Conservation (phyloP, 2,888 invertebrate species). For the Cephus nigrinus region DNA sequence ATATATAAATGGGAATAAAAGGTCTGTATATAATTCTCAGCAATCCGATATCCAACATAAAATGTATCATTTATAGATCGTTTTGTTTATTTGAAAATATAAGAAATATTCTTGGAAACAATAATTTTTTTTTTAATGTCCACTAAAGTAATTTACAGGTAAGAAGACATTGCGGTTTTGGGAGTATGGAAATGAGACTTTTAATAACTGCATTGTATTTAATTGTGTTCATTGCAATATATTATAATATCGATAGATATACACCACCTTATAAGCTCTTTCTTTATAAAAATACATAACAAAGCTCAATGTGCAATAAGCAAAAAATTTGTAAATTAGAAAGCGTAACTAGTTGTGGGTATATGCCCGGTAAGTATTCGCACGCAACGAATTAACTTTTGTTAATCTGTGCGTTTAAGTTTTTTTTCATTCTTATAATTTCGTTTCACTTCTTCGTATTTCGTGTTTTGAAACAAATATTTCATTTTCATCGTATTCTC, state of each 20-base stretch:
- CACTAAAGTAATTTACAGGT: background rate
- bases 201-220: constrained; percentile 21
- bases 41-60: background rate
- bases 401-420: constrained; percentile 41
- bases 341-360: constrained; percentile 50
- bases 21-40: background rate
- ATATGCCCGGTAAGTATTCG: constrained; percentile 32
- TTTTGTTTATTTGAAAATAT: background rate
- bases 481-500: constrained; percentile 19
- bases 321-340: constrained; percentile 50
- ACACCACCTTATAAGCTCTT: constrained; percentile 52
- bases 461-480: constrained; percentile 19
- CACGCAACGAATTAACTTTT: constrained; percentile 34
- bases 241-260: constrained; percentile 50
- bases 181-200: background rate
- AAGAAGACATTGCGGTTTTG: background rate
- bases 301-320: constrained; percentile 59
- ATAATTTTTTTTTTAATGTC: background rate
- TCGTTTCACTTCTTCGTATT: constrained; percentile 20
- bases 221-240: constrained; percentile 49
- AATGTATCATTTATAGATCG: background rate
- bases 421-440: constrained; percentile 27
- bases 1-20: background rate
- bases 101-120: background rate
- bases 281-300: constrained; percentile 65